These are phyloP conservation scores for Zaprionus africanus DNA, from an alignment of 1,140 invertebrate genomes.

Conservation along the genomic window DNA sequence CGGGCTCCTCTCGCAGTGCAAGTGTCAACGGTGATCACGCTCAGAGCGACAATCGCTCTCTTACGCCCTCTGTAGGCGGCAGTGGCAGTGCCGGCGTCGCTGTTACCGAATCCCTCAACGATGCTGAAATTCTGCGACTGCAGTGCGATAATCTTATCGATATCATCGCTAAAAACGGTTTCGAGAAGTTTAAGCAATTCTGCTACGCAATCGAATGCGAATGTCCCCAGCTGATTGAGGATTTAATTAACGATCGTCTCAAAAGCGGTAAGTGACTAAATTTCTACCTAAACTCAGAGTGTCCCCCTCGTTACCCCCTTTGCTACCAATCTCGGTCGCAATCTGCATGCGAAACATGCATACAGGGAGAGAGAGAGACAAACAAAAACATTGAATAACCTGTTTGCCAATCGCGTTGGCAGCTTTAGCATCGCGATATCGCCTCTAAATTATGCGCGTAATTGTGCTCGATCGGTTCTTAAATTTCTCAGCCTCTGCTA, in stretches of 20 bases:
- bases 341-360: not conserved
- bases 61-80: slow-evolving; percentile 71
- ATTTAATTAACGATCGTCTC: slow-evolving; percentile 84
- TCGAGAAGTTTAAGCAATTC: slow-evolving; percentile 86
- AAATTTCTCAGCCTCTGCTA: slow-evolving; percentile 63
- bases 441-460: slow-evolving; percentile 75
- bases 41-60: slow-evolving; percentile 74
- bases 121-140: slow-evolving; percentile 72
- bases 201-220: slow-evolving; percentile 86
- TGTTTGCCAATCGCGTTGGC: slow-evolving; percentile 60
- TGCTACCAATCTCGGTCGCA: not conserved
- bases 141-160: slow-evolving; percentile 85
- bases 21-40: slow-evolving; percentile 75
- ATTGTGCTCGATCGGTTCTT: slow-evolving; percentile 70
- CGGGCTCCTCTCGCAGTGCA: slow-evolving; percentile 70
- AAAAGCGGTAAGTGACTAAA: slow-evolving; percentile 78
- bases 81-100: slow-evolving; percentile 19
- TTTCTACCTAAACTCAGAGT: not conserved
- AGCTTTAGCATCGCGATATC: slow-evolving; percentile 61
- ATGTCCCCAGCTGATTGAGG: slow-evolving; percentile 86
- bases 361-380: slow-evolving; percentile 13
- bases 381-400: slow-evolving; percentile 40
- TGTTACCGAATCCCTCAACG: slow-evolving; percentile 55
- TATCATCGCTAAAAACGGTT: slow-evolving; percentile 85
- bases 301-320: not conserved